A percentile compares a stretch with the other conserved stretches of the same genome.
These are phyloP conservation scores for Cephus runcator DNA, from an alignment of 2,888 invertebrate species.

Conservation along the genomic window DNA sequence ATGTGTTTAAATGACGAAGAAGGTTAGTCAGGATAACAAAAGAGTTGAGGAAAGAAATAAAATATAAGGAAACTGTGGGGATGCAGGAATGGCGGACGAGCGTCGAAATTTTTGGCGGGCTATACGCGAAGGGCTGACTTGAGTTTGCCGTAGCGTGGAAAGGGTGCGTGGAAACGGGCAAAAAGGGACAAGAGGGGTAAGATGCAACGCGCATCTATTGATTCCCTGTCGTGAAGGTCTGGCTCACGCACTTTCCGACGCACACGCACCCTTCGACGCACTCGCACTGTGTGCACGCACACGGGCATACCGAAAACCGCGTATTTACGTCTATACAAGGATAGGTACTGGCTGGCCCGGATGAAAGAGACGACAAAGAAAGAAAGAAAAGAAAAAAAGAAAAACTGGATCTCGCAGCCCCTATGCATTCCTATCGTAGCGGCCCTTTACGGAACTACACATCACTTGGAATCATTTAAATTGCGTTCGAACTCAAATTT, in stretches of 20 bases:
- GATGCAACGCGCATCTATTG: constrained; percentile 65
- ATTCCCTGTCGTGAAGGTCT: constrained; percentile 45
- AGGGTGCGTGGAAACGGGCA: constrained; percentile 42
- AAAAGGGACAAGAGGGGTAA: constrained; percentile 52
- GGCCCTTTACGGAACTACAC: too few species aligned
- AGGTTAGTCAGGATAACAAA: too few species aligned
- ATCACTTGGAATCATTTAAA: too few species aligned
- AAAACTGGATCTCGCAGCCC: constrained; percentile 46
- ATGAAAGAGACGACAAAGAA: neutral
- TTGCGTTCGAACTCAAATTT: neutral
- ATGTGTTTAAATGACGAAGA: too few species aligned
- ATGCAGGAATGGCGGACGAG: neutral
- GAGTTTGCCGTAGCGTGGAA: neutral
- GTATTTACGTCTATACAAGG: neutral
- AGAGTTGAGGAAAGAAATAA: neutral
- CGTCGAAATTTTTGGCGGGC: constrained; percentile 1
- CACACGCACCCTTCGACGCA: constrained; percentile 34
- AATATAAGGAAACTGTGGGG: neutral
- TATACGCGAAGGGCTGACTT: neutral
- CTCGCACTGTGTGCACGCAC: constrained; percentile 22
- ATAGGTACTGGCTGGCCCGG: constrained; percentile 2
- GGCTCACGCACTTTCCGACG: constrained; percentile 40
- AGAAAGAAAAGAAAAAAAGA: too few species aligned
- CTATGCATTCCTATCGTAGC: constrained; percentile 8
- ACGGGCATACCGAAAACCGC: constrained; percentile 1